Evolutionary conservation across 2,113 vertebrate genomes (phyloP), one percentile per base, ranked within the genome.

Genomic region (Corydoras sp.): DNA sequence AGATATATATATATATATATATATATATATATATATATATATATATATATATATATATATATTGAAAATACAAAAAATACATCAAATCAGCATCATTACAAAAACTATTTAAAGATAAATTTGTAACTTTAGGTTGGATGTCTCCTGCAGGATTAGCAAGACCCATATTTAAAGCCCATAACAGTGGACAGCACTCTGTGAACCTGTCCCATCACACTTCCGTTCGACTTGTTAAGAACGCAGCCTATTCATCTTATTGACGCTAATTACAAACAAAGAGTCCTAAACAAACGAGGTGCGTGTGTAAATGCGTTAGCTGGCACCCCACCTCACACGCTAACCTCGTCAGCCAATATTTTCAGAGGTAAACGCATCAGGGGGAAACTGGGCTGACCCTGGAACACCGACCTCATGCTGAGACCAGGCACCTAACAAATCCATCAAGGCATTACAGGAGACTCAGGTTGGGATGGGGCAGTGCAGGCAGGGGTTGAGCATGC

Each of bases 211-310:
- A 66, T 73, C 68, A 53, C 60, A 75, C 68, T 55, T 55, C 18
- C 15, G 72, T 65, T 29, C 24, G 48, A 58, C 32, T 64, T 14
- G 77, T 76, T 65, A 72, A 82, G 83, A 84, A 84, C 84, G 83
- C 76, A 82, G 80, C 90, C 85, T 91, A 97, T 97, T 95, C 91
- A 91, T 99, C 95, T 97, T 93, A 85, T 91, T 87, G 94, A 98
- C 96, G 94, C 89, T 96, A 95, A 98, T 98, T 93, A 94, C 91
- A 93, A 93, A 92, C 90, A 91, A 89, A 68, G 51, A 89, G 92
- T 90, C 91, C 90, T 89, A 93, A 94, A 94, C 91, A 93, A 94
- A 95, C 93, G 94, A 93, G 90, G 88, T 83, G 79, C 88, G 83
- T 88, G 90, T 91, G 85, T 97, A 96, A 98, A 95, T 89, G 91